phyloP scores from a whole-genome alignment of 2,113 vertebrate species.

The Vidua macroura region DNA sequence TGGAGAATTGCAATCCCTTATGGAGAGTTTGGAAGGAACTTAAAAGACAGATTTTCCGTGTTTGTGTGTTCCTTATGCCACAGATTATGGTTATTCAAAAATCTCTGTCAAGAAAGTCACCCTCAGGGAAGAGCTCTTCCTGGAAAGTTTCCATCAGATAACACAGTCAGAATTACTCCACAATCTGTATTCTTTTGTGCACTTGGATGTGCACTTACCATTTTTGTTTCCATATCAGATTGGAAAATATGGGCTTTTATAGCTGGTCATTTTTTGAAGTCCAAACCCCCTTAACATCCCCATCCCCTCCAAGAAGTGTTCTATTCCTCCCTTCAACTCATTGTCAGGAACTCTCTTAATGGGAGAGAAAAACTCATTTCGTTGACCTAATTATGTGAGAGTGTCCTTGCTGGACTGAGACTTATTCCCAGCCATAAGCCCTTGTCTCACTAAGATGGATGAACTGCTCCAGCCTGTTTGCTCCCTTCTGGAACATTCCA shows the following conservation, averaged over 20 bases:
- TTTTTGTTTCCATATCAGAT: background rate
- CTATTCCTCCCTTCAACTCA: background rate
- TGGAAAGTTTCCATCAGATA: background rate
- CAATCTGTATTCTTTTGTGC: too few species aligned
- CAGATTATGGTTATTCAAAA: background rate
- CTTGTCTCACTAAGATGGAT: background rate
- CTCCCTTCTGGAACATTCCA: background rate
- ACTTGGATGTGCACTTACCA: background rate
- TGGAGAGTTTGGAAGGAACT: background rate
- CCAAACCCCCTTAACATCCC: background rate
- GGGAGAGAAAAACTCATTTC: background rate
- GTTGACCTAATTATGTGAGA: background rate
- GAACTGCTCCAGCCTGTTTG: fast-evolving
- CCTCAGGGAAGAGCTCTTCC: background rate
- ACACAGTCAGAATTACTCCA: background rate
- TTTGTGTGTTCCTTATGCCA: background rate
- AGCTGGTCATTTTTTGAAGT: background rate
- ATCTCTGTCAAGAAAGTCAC: background rate
- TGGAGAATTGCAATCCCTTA: background rate
- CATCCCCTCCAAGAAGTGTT: background rate
- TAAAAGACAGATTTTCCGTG: background rate
- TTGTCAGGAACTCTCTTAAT: background rate
- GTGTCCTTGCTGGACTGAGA: background rate
- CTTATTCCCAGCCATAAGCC: background rate
- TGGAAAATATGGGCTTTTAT: background rate